Conservation (phyloP, 2,113 vertebrate genomes). For the Marmota monax region DNA sequence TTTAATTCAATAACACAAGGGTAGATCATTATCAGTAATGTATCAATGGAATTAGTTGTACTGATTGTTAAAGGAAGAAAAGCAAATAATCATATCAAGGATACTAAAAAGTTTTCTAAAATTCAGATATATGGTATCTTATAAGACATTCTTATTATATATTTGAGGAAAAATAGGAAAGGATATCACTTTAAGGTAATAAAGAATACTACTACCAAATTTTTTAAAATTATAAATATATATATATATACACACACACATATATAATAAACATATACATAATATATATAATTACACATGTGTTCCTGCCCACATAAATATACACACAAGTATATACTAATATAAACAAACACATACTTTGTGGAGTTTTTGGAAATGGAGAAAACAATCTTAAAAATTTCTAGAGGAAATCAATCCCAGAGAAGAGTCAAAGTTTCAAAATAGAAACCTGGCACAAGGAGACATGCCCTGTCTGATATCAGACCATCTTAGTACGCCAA, state of each 20-base stretch:
- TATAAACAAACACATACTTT: neutral
- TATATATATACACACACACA: neutral
- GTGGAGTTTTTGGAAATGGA: neutral
- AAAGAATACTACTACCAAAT: neutral
- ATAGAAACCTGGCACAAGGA: neutral
- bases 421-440: conserved; percentile 13
- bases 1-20: neutral
- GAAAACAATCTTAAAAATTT: conserved; percentile 26
- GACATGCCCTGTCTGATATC: neutral
- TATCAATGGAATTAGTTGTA: neutral
- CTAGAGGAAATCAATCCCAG: conserved; percentile 1
- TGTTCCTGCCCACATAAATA: neutral
- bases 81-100: neutral
- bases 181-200: neutral
- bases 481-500: neutral
- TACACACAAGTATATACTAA: neutral
- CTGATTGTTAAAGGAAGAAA: neutral
- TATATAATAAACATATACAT: neutral
- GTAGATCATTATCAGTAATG: neutral
- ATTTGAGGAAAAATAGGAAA: neutral
- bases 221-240: too few species aligned
- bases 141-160: neutral
- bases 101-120: neutral
- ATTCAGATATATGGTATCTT: neutral
- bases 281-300: neutral